Evolutionary conservation across 2,888 invertebrate species (phyloP), one percentile per base, ranked within the genome.

Genomic region (Sinohyriopsis cumingii): DNA sequence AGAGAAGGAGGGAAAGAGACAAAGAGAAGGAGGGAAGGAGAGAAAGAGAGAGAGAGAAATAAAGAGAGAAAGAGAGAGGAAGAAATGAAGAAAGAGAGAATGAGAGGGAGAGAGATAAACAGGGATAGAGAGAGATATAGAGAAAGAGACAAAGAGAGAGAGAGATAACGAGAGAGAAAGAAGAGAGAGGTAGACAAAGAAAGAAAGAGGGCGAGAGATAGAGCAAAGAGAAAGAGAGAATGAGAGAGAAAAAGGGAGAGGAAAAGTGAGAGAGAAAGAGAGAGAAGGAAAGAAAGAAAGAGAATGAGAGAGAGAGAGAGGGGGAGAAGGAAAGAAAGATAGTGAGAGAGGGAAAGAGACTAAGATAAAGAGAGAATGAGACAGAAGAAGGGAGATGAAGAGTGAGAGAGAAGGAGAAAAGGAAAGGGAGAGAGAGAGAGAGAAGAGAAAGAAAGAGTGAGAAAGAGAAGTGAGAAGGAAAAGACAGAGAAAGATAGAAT

Each of bases 21-120:
- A 55, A 28, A 65, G 28, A 55, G 55, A 59, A 24, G 19, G 60
- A 24, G 60, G 59, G 33, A 28, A 19, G 53, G 25, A 45, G 53
- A 55, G 54, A 28, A 20, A 62, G 65, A 22, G 45, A 45, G 66
- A 66, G 66, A 68, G 55, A 64, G 25, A 72, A 62, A 33, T 28
- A 59, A 24, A 62, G 60, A 64, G 63, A 62, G 66, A 53, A 54
- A 63, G 59, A 45, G 63, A 67, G 5, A 45, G 25, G 45, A 25
- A 63, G 22, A 62, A 63, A 53, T 25, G 59, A 45, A n/a, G 59
- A 54, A 28, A 63, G 59, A 25, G 60, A 59, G 60, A 24, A 55
- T 55, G 53, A 59, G 59, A 54, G 33, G 20, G 55, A n/a, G n/a
- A n/a, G n/a, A n/a, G n/a, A n/a, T n/a, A n/a, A n/a, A n/a, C n/a